Base-by-base conservation (phyloP, 2,113 vertebrate species). In the Gallinago media region DNA sequence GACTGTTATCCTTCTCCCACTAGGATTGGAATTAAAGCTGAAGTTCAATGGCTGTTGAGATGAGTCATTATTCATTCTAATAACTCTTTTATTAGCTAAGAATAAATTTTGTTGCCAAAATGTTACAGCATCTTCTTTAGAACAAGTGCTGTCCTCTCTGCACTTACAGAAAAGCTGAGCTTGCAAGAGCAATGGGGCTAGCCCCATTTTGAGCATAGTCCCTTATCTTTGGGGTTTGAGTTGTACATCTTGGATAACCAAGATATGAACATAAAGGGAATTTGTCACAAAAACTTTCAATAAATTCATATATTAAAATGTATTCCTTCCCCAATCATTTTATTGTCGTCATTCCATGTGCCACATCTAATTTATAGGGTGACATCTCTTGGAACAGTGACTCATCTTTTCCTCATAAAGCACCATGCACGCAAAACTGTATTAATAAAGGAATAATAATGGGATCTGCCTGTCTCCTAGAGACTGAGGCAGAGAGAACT, bases 351-450 rank as follows among this genome's bases (percentile, higher is more conserved):
- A 81, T 94, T 86, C 61, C 47, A 67, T 10, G 34, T 84, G 56
- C 25, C 70, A 56, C 46, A 25, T 89, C 46, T 92, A 81, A 89
- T 94, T 94, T 58, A 46, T 63, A 91, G 58, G 49, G 62, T 85
- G 70, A 95, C 32, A 84, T 75, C 70, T 92, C 61, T 86, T 94
- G 75, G 73, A 96, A 88, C 25, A 87, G 52, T 89, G 95, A 94
- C 56, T 96, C 91, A 96, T 95, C 86, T 96, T 81, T 92, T 96
- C 85, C 65, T 75, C 86, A 21, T 47, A 84, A 93, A 94, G 46
- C 66, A 91, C 17, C 25, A 67, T 54, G 77, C 34, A 85, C 0
- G 1, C 49, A 88, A 68, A 93, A 56, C 38, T 72, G 31, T 74
- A 68, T 89, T 96, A 96, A 88, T 83, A 88, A 83, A 95, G 40